A percentile compares a stretch with the other conserved stretches of the same genome.
phyloP scores from a whole-genome alignment of 2,888 invertebrate genomes.

The Diploptera punctata region DNA sequence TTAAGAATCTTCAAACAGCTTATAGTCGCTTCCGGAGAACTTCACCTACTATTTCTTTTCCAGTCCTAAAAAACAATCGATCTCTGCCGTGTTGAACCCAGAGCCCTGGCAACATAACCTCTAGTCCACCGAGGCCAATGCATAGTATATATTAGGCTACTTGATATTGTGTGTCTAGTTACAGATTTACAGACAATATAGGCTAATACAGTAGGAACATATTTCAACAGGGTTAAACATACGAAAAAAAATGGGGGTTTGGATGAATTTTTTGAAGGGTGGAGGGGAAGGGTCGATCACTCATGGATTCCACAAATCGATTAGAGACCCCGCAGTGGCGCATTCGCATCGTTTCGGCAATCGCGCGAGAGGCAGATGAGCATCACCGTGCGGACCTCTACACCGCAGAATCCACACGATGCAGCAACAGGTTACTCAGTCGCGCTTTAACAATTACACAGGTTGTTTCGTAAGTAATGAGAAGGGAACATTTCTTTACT shows the following conservation, averaged over 20 bases:
- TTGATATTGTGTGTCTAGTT: not conserved
- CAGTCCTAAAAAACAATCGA: no score
- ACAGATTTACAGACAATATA: not conserved
- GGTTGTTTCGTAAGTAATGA: no score
- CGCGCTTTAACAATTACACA: no score
- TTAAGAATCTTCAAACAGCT: no score
- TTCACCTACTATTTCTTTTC: no score
- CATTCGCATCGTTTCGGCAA: not conserved
- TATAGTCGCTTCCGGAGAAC: no score
- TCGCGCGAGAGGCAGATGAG: slow-evolving; percentile 15
- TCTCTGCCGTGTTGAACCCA: no score
- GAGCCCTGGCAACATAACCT: no score
- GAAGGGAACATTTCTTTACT: no score
- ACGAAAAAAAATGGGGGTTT: not conserved
- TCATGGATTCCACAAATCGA: slow-evolving; percentile 27
- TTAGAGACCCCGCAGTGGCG: slow-evolving; percentile 6
- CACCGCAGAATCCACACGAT: not conserved
- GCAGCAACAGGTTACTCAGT: not conserved
- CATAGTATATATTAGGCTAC: no score
- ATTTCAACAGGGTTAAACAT: slow-evolving; percentile 2
- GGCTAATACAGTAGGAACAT: not conserved
- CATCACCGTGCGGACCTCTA: slow-evolving; percentile 11
- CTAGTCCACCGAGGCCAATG: no score
- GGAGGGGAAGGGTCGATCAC: slow-evolving; percentile 26
- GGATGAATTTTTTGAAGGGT: not conserved